Evolutionary conservation across 2,888 invertebrate species (phyloP), one percentile per base, ranked within the genome.

Genomic region (Leucophora obtusa): DNA sequence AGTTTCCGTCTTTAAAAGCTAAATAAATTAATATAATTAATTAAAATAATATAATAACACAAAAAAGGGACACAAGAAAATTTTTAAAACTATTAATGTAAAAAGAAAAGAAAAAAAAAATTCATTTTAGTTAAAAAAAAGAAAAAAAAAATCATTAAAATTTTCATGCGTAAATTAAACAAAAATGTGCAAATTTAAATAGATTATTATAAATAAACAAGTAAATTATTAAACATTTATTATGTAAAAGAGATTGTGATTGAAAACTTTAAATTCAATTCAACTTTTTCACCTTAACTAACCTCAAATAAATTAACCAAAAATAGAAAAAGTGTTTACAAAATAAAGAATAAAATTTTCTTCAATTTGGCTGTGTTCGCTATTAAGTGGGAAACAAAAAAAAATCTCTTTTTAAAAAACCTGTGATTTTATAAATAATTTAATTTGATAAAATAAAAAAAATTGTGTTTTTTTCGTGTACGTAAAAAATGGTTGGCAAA

Each of bases 401-500:
- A 68, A 63, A 68, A 68, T 54, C 21, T 21, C 3, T 38, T 47
- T 33, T 38, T 5, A 38, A 14, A 24, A 43, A 28, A 47, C 24
- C 56, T 63, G 62, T 18, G 15, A 58, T 65, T 11, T 33, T 18
- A 4, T 24, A 51, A 28, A 28, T 28, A 15, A 38, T 53, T 51
- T 17, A 38, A 53, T 38, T 54, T 33, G 15, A 18, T 53, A 68
- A 60, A 17, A 60, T 35, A 24, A 56, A 43, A 21, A 33, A 65
- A 15, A 51, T 43, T 69, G 59, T 74, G 63, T 58, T 18, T 51
- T 59, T 53, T 65, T 72, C 47, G 10, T 56, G 35, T 38, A 35
- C 51, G 54, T 43, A 15, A 59, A 87, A 86, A 84, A 89, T 90
- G 90, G 90, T 90, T 84, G 90, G 89, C 86, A 90, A 90, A 86